phyloP scores from a whole-genome alignment of 2,797 vertebrate genomes.

The Momotus momota region DNA sequence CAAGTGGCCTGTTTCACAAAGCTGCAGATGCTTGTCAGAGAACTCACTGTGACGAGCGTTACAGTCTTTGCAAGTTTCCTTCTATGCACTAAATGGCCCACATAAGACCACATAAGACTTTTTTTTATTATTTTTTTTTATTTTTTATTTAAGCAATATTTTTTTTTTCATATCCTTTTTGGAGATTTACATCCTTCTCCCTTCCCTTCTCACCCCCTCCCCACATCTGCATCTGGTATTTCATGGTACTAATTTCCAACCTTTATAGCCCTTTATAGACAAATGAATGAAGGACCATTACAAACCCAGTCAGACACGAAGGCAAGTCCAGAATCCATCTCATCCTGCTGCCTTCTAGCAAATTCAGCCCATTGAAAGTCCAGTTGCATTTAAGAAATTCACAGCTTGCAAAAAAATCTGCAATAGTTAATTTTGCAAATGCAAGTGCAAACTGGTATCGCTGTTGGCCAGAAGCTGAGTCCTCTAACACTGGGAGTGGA shows the following conservation, averaged over 20 bases:
- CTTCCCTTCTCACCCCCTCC: background rate
- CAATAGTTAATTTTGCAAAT: background rate
- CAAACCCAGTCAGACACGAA: background rate
- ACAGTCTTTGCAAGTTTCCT: background rate
- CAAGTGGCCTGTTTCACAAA: background rate
- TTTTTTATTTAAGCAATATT: rapidly evolving
- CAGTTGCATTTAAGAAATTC: background rate
- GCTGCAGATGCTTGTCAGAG: background rate
- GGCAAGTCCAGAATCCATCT: background rate
- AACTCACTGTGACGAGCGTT: background rate
- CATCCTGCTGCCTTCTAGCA: background rate
- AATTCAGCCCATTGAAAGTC: background rate
- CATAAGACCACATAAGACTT: background rate
- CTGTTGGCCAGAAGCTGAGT: background rate
- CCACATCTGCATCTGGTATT: background rate
- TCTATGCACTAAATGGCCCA: background rate
- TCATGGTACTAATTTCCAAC: background rate
- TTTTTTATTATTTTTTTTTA: background rate
- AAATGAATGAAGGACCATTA: background rate
- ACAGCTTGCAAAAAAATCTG: background rate
- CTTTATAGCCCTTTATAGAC: background rate
- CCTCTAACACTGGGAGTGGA: background rate
- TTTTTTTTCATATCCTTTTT: background rate
- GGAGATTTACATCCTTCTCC: background rate
- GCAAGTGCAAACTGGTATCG: background rate